A percentile compares a stretch with the other conserved stretches of the same genome.
Evolutionary conservation across 2,888 invertebrate species (phyloP).

Genomic region (Pimpla rufipes): DNA sequence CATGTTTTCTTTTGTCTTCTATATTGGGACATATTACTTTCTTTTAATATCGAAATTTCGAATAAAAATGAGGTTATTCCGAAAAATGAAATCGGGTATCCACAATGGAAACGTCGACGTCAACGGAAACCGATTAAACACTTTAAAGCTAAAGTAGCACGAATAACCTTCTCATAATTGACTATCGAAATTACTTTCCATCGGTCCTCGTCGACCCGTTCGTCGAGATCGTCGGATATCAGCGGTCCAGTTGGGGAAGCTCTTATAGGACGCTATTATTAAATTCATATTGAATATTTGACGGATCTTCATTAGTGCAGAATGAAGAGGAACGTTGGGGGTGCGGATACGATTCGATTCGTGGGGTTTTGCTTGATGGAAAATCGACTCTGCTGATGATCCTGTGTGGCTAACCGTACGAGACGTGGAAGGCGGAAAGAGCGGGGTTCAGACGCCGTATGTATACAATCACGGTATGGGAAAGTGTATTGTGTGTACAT

Average conservation of each 20-base stretch:
- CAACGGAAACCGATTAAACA: neutral
- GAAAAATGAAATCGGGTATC: neutral
- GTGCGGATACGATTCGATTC: constrained; percentile 22
- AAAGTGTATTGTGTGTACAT: constrained; percentile 25
- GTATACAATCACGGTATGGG: constrained; percentile 5
- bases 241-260: neutral
- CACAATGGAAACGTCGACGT: neutral
- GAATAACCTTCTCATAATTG: neutral
- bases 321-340: neutral
- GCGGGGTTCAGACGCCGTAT: neutral
- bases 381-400: constrained; percentile 28
- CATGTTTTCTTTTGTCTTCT: neutral
- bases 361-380: constrained; percentile 17
- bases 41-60: neutral
- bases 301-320: constrained; percentile 33
- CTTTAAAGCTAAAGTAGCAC: neutral
- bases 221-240: constrained; percentile 68
- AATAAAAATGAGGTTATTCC: neutral
- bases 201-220: constrained; percentile 10
- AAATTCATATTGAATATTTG: constrained; percentile 26
- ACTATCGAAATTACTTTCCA: constrained; percentile 13
- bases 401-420: constrained; percentile 15
- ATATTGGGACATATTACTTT: neutral
- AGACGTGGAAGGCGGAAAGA: neutral
- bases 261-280: constrained; percentile 14